Evolutionary conservation across 2,113 vertebrate species (phyloP), one percentile per base, ranked within the genome.

Genomic region (Aepyceros melampus): DNA sequence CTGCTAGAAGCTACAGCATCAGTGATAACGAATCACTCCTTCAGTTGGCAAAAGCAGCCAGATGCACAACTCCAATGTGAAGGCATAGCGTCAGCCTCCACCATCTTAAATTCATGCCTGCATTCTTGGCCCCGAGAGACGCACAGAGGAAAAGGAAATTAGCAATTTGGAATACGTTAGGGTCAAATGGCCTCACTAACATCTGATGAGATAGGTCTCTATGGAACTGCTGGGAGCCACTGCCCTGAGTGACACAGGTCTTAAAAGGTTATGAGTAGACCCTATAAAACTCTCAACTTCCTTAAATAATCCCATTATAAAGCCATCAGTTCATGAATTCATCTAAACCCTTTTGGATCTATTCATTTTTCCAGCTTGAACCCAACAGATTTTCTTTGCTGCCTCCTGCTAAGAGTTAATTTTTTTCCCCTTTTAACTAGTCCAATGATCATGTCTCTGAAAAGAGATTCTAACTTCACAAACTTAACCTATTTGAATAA

Each of bases 401-500:
- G 4, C 40, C 15, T 91, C 64, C 29, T 82, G 76, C 45, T 82
- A 60, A 93, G n/a, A 56, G 43, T 74, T 91, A 16, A 60, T 62
- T 74, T 87, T 79, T 78, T 60, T 23, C 12, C 3, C 82, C n/a
- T 79, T 94, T 93, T 74, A 88, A 71, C 36, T 71, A 64, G 71
- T 49, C 6, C 49, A 97, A 43, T 47, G 64, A 90, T 47, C 51
- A 64, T 33, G 36, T 58, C 84, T 87, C 60, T 71, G 19, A 94
- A 87, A 96, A 71, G 21, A 95, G 36, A 96, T 58, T 89, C 82
- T 55, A 87, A 71, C 84, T 95, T 87, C 33, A 60, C 93, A 94
- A 83, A 83, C 3, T 85, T 64, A 89, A 84, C 40, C 82, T 84
- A 86, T 91, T 86, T 82, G n/a, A 79, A 92, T 86, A 71, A 27